Conservation (phyloP, 2,797 vertebrate species). For the Morelia viridis region DNA sequence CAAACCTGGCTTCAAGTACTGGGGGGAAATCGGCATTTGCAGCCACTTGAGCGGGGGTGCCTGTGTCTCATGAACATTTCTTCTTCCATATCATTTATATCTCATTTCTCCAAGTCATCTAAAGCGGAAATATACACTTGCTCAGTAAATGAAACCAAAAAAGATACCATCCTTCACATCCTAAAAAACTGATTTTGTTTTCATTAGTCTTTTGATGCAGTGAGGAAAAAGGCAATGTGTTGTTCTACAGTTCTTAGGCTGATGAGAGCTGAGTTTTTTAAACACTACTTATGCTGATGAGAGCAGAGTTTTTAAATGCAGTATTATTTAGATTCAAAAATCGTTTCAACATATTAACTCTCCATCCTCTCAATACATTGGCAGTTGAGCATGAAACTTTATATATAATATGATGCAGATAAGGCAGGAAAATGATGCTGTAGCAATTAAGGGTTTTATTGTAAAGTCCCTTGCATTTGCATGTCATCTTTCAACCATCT, state of each 20-base stretch:
- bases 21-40: background rate
- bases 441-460: background rate
- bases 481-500: constrained; percentile 26
- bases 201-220: background rate
- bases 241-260: background rate
- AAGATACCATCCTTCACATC: background rate
- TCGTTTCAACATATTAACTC: background rate
- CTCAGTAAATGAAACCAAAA: background rate
- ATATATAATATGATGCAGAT: background rate
- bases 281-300: background rate
- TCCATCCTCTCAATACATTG: background rate
- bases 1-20: background rate
- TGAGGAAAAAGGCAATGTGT: background rate
- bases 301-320: background rate
- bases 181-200: background rate
- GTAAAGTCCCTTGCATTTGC: constrained; percentile 18
- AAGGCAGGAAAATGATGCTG: background rate
- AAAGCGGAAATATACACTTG: background rate
- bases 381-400: background rate
- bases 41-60: background rate
- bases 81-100: background rate
- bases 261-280: background rate
- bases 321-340: background rate
- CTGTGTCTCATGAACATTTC: background rate
- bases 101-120: background rate